Conservation (phyloP, 2,113 vertebrate species). For the Poeciliopsis prolifica region DNA sequence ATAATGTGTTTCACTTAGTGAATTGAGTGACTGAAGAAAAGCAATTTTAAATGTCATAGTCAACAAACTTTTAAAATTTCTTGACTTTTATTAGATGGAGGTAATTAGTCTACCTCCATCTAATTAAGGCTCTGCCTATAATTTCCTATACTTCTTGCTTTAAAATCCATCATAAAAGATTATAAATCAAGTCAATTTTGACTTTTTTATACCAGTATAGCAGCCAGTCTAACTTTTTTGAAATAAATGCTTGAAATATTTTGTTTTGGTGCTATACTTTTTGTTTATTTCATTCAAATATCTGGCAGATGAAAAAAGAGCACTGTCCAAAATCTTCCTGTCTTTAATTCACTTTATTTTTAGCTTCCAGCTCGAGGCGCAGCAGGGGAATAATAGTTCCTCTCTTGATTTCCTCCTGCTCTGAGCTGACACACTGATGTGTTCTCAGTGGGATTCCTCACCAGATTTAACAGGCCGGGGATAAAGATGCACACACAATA, state of each 20-base stretch:
- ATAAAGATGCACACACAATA: constrained; percentile 11
- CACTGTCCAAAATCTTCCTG: neutral
- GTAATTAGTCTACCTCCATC: too few species aligned
- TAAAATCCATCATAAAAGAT: neutral
- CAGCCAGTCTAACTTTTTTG: too few species aligned
- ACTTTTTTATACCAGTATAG: neutral
- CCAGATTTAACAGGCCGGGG: constrained; percentile 18
- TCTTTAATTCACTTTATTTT: neutral
- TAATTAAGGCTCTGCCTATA: neutral
- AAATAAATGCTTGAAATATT: neutral
- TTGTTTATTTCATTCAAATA: neutral
- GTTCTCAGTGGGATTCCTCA: constrained; percentile 27
- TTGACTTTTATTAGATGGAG: too few species aligned
- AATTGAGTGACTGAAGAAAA: too few species aligned
- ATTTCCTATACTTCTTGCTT: neutral
- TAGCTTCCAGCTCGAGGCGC: constrained; percentile 11
- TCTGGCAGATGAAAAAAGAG: neutral
- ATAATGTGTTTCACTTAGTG: too few species aligned
- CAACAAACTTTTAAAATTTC: too few species aligned
- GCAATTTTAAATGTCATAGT: too few species aligned
- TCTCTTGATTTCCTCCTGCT: constrained; percentile 9
- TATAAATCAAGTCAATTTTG: neutral
- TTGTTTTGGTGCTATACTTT: neutral
- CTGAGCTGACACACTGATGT: constrained; percentile 16
- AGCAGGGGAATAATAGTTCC: constrained; percentile 1